Base-by-base conservation (phyloP, 2,797 vertebrate species). In the Gymnoscopelus microlampas region DNA sequence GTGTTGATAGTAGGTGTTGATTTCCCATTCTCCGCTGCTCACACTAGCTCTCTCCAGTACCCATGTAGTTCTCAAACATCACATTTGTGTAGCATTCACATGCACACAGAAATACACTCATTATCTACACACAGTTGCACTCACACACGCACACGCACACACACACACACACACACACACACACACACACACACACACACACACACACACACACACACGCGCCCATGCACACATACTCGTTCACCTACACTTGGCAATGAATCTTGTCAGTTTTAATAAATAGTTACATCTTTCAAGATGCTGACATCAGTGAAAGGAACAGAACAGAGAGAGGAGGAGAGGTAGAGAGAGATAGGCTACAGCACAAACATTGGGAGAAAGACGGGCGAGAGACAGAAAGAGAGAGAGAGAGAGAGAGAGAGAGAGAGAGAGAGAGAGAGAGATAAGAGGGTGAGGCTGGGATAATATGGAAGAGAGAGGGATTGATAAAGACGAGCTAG, bases 221-320 rank as follows among this genome's bases (percentile, higher is more conserved):
- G 9, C 48, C 10, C 26, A 12, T 23, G 15, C 44, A 12, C 47
- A 39, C 24, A 82, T 59, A 80, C 70, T 78, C 66, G 60, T 48
- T 68, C 74, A 65, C 66, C 51, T 29, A 74, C 61, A 72, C 84
- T 71, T 58, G 62, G 76, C 78, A 85, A 89, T 88, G 87, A 80
- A 89, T 87, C 86, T 87, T 90, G 90, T 91, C 91, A 84, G 77
- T 86, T 85, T 82, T 86, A 87, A 93, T 93, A 84, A 88, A 89
- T 60, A 66, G 74, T 83, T 85, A 88, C 90, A 92, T 92, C 80
- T 80, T 83, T 92, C 91, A 93, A 70, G 63, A 76, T 44, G 62
- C 77, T 81, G 86, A 87, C 50, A 39, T 80, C 9, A 67, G 71
- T 68, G 26, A 62, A 57, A 76, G 73, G 29, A 5, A n/a, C 39